Evolutionary conservation across 2,113 vertebrate species (phyloP).

Genomic region (Alexandromys fortis): DNA sequence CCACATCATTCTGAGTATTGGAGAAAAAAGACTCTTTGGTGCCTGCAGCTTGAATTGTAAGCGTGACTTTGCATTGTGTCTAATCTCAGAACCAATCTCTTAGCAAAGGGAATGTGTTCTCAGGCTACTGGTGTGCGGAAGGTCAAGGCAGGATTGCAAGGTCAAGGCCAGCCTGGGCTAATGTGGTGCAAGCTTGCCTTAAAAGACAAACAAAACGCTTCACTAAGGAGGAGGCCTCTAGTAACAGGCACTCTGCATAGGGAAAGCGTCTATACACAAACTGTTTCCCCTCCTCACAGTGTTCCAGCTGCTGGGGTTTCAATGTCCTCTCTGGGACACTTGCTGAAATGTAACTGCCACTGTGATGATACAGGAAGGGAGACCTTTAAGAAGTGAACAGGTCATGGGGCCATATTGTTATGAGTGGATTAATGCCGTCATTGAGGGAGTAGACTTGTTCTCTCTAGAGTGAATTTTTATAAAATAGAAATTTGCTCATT

Average conservation of each 20-base stretch:
- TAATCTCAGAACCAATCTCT: background rate
- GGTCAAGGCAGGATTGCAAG: background rate
- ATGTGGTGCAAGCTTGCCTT: background rate
- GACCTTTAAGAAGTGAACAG: background rate
- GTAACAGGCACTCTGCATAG: background rate
- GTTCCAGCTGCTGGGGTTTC: background rate
- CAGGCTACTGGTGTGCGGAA: background rate
- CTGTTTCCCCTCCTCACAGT: background rate
- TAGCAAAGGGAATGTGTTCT: background rate
- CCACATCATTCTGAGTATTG: background rate
- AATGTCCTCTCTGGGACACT: background rate
- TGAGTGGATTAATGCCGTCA: background rate
- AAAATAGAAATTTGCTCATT: background rate
- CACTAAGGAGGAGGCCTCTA: background rate
- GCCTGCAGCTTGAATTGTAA: background rate
- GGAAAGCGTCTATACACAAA: background rate
- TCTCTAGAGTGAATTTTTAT: background rate
- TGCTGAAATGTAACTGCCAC: background rate
- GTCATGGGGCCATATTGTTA: background rate
- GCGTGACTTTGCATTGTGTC: background rate
- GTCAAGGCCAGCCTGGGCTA: background rate
- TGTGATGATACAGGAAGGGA: background rate
- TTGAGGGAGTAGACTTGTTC: background rate
- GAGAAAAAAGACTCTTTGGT: background rate
- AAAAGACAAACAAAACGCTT: background rate